Evolutionary conservation across 2,797 vertebrate genomes (phyloP).

Genomic region (Scolopax rusticola): DNA sequence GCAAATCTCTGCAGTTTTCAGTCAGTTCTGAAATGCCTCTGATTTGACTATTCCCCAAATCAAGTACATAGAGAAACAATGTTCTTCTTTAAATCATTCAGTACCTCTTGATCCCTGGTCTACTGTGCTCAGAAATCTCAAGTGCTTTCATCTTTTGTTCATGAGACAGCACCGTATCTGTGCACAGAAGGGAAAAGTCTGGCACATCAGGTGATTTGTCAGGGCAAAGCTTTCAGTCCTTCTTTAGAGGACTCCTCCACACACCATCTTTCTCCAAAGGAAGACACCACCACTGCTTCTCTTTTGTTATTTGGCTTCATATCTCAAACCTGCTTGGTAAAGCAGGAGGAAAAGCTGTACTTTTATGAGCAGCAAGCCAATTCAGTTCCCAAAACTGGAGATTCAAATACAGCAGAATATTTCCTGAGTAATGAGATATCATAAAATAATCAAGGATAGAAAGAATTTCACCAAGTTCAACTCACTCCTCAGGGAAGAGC

Average conservation of each 20-base stretch:
- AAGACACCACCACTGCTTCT: neutral
- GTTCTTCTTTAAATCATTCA: neutral
- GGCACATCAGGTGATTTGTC: neutral
- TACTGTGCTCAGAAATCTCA: neutral
- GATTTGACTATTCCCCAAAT: neutral
- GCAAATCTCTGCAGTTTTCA: neutral
- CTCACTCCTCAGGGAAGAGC: fast-evolving
- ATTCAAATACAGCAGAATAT: neutral
- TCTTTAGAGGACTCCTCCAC: neutral
- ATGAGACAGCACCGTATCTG: fast-evolving
- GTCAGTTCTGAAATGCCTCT: neutral
- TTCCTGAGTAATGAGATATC: neutral
- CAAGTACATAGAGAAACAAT: neutral
- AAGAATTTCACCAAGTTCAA: neutral
- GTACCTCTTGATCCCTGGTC: neutral
- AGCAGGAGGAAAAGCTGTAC: neutral
- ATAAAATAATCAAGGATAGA: neutral
- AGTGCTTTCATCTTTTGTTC: neutral
- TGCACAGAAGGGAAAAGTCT: neutral
- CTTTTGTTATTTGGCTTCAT: neutral
- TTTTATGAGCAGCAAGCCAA: neutral
- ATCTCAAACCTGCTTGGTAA: too few relatives aligned
- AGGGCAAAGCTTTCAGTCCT: neutral
- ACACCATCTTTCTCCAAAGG: neutral
- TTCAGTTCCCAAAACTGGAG: neutral